Evolutionary conservation across 1,140 invertebrate species (phyloP).

Genomic region (Glossosoma conforme): DNA sequence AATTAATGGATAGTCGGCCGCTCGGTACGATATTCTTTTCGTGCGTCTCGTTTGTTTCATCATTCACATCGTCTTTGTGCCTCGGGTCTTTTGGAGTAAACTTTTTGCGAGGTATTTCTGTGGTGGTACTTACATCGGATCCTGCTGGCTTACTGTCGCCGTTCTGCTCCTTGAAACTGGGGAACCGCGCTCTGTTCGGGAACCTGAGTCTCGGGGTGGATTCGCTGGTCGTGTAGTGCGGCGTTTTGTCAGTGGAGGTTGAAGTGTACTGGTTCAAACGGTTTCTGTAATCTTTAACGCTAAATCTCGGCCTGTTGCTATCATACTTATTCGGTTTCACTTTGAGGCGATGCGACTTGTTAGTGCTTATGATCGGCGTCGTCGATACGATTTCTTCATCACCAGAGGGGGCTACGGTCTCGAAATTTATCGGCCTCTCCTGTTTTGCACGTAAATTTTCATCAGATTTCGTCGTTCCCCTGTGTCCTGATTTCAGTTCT

Average conservation of each 20-base stretch:
- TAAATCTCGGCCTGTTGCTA: slow-evolving; percentile 51
- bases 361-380: slow-evolving; percentile 33
- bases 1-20: not conserved
- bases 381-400: slow-evolving; percentile 27
- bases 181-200: slow-evolving; percentile 39
- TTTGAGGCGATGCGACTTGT: slow-evolving; percentile 32
- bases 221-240: slow-evolving; percentile 36
- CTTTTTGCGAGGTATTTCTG: slow-evolving; percentile 40
- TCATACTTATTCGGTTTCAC: slow-evolving; percentile 41
- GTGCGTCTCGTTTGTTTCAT: slow-evolving; percentile 34
- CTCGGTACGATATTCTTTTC: slow-evolving; percentile 10
- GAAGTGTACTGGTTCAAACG: slow-evolving; percentile 46
- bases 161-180: slow-evolving; percentile 36
- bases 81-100: slow-evolving; percentile 48
- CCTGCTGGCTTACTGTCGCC: slow-evolving; percentile 27
- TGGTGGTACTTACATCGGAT: slow-evolving; percentile 39
- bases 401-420: not conserved
- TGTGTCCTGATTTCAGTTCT: slow-evolving; percentile 23
- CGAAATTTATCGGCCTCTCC: not conserved
- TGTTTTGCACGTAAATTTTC: slow-evolving; percentile 2
- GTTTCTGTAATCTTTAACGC: slow-evolving; percentile 56
- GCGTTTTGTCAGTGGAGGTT: slow-evolving; percentile 42
- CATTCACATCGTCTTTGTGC: slow-evolving; percentile 35
- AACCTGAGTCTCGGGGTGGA: slow-evolving; percentile 40
- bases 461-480: slow-evolving; percentile 18